Conservation (phyloP, 2,888 invertebrate genomes). For the Dysmachus trigonus region DNA sequence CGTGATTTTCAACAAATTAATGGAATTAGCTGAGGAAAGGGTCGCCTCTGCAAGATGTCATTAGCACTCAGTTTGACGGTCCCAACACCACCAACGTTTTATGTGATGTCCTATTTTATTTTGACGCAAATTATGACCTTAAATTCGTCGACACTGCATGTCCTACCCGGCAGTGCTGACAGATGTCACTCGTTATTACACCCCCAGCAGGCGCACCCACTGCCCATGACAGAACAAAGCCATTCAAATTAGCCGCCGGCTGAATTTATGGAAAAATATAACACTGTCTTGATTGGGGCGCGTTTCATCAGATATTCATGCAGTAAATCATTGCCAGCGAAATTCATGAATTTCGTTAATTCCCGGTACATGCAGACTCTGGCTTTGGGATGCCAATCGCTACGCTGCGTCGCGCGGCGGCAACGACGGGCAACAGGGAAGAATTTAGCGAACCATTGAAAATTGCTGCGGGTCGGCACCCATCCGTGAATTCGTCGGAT, state of each 20-base stretch:
- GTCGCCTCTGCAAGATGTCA: neutral
- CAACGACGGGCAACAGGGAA: neutral
- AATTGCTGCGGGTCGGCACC: constrained; percentile 22
- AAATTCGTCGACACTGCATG: constrained; percentile 12
- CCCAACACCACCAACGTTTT: neutral
- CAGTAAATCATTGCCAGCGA: constrained; percentile 19
- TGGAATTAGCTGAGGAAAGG: constrained; percentile 46
- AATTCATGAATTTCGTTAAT: constrained; percentile 31
- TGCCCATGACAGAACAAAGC: neutral
- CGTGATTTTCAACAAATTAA: constrained; percentile 49
- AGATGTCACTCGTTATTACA: constrained; percentile 41
- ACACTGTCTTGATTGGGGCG: constrained; percentile 27
- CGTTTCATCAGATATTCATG: constrained; percentile 35
- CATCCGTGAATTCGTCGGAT: neutral
- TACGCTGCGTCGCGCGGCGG: neutral
- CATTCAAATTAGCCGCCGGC: constrained; percentile 4
- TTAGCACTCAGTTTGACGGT: neutral
- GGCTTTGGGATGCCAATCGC: neutral
- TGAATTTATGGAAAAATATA: constrained; percentile 18
- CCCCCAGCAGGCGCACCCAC: neutral
- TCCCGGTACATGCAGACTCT: constrained; percentile 5
- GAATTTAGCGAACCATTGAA: constrained; percentile 34
- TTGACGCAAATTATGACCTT: constrained; percentile 44
- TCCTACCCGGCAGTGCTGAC: constrained; percentile 9
- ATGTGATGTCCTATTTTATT: constrained; percentile 18